Evolutionary conservation across 1,140 invertebrate genomes (phyloP).

Genomic region (Hylaeus anthracinus): DNA sequence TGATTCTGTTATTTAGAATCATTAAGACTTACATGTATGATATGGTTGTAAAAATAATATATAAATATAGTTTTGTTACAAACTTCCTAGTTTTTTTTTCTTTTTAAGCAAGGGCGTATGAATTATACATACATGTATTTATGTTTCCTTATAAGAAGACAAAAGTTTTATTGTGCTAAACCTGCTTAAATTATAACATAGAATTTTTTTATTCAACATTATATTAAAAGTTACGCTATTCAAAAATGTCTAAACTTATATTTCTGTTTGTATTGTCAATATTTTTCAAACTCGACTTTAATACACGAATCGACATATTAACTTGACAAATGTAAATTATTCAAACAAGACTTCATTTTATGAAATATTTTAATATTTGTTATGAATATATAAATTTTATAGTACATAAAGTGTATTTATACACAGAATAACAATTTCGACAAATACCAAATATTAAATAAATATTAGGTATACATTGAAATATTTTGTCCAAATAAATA

Average conservation of each 20-base stretch:
- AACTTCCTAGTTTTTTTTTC: background rate
- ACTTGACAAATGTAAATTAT: background rate
- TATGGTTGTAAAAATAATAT: conserved; percentile 41
- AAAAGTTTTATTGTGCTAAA: background rate
- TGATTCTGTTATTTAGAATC: conserved; percentile 27
- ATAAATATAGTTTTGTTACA: conserved; percentile 52
- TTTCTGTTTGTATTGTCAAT: conserved; percentile 36
- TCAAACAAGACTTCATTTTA: conserved; percentile 13
- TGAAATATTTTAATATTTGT: conserved; percentile 9
- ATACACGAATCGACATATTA: background rate
- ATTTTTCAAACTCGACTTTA: background rate
- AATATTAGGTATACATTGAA: background rate
- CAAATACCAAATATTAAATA: background rate
- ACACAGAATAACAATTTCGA: background rate
- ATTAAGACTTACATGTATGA: conserved; percentile 8
- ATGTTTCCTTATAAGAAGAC: background rate
- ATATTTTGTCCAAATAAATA: conserved; percentile 12
- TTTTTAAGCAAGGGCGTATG: background rate
- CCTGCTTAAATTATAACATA: conserved; percentile 1
- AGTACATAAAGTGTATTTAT: background rate
- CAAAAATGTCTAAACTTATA: background rate
- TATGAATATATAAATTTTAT: conserved; percentile 19
- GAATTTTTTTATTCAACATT: background rate
- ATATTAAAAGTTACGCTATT: conserved; percentile 3
- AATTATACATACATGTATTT: conserved; percentile 13